phyloP scores from a whole-genome alignment of 2,888 invertebrate genomes.

The Desoria tigrina region DNA sequence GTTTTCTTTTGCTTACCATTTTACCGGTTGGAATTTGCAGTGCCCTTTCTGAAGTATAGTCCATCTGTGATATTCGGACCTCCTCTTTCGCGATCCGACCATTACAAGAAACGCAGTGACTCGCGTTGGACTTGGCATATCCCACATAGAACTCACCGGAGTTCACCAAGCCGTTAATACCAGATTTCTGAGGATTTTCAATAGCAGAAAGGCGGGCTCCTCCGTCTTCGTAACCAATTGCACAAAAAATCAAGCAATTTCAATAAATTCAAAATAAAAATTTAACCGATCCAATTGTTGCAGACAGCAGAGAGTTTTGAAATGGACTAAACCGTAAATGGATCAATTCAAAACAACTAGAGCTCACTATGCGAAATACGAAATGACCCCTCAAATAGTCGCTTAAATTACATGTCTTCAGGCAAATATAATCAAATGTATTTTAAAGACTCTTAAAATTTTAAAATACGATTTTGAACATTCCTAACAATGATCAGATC shows the following conservation, averaged over 20 bases:
- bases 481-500: no score
- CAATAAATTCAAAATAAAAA: neutral
- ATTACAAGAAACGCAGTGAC: constrained; percentile 13
- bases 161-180: neutral
- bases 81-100: constrained; percentile 7
- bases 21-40: neutral
- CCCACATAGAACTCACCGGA: constrained; percentile 10
- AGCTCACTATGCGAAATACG: no score
- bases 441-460: no score
- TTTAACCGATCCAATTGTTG: no score
- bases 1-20: neutral
- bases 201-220: neutral
- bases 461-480: no score
- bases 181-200: no score
- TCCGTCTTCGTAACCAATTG: neutral
- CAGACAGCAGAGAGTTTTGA: no score
- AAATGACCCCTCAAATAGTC: no score
- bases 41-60: constrained; percentile 4
- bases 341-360: no score
- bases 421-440: no score
- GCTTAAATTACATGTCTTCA: no score
- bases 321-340: no score
- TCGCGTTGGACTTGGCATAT: constrained; percentile 10
- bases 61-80: constrained; percentile 15
- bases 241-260: neutral